A percentile compares a stretch with the other conserved stretches of the same genome.
Conservation (phyloP, 2,113 vertebrate species). For the Elephas maximus region DNA sequence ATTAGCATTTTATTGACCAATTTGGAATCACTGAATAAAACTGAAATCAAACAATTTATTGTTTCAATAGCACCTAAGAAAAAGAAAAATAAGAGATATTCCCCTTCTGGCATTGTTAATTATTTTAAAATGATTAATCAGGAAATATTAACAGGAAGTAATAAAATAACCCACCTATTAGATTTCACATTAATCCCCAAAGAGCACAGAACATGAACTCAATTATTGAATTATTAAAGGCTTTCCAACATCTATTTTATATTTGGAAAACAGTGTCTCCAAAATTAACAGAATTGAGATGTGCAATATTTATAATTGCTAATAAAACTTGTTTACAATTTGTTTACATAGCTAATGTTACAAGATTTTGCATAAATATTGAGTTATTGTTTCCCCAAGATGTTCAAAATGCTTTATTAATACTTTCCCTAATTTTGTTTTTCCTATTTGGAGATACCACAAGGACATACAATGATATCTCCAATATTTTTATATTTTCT, state of each 20-base stretch:
- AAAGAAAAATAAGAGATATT: slow-evolving; percentile 10
- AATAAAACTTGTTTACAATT: slow-evolving; percentile 37
- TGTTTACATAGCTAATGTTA: slow-evolving; percentile 17
- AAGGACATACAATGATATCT: background rate
- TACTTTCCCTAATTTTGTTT: background rate
- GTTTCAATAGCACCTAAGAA: slow-evolving; percentile 72
- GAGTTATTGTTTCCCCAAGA: background rate
- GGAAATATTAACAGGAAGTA: slow-evolving; percentile 47
- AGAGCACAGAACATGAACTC: background rate
- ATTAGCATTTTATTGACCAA: slow-evolving; percentile 79
- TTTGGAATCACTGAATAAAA: slow-evolving; percentile 73
- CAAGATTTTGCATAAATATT: background rate
- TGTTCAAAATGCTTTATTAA: slow-evolving; percentile 9
- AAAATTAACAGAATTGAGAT: slow-evolving; percentile 40
- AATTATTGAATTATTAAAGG: background rate
- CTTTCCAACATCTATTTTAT: background rate
- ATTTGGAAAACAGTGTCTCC: background rate
- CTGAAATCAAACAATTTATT: slow-evolving; percentile 45
- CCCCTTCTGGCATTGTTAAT: slow-evolving; percentile 50
- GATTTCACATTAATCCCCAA: background rate
- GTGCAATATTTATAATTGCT: background rate
- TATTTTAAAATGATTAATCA: slow-evolving; percentile 53
- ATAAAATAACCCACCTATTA: slow-evolving; percentile 28
- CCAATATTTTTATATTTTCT: background rate
- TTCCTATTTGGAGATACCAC: background rate